A percentile compares a stretch with the other conserved stretches of the same genome.
Conservation (phyloP, 2,113 vertebrate genomes). For the Mormyrus iriodes region DNA sequence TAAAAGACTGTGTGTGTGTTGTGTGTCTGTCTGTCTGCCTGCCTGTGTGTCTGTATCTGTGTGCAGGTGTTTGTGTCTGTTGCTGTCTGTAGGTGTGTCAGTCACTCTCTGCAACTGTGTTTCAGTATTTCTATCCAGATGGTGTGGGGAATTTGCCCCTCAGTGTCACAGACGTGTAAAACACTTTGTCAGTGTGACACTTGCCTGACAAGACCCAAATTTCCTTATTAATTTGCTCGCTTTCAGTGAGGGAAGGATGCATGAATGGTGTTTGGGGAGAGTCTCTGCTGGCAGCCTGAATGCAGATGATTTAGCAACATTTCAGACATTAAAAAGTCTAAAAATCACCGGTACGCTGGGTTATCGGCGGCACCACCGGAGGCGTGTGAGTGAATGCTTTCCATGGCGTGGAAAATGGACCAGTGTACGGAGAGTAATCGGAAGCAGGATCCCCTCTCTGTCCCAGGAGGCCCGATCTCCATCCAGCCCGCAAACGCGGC, state of each 20-base stretch:
- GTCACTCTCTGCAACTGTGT: not conserved
- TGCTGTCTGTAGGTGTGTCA: not conserved
- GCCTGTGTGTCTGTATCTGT: not conserved
- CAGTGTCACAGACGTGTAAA: not conserved
- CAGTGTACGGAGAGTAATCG: conserved; percentile 44
- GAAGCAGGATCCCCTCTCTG: conserved; percentile 36
- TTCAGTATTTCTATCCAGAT: not conserved
- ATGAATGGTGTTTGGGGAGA: not conserved
- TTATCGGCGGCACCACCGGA: conserved; percentile 49
- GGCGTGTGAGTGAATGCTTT: conserved; percentile 55
- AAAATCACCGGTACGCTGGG: conserved; percentile 37
- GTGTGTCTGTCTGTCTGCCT: no score
- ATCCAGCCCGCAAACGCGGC: conserved; percentile 22
- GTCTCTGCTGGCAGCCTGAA: not conserved
- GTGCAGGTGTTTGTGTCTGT: not conserved
- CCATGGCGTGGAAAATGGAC: conserved; percentile 51
- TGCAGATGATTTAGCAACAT: conserved; percentile 3
- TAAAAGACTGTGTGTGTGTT: not conserved
- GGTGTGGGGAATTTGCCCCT: not conserved
- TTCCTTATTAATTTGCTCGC: not conserved
- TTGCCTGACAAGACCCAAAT: not conserved
- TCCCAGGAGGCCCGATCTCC: conserved; percentile 36
- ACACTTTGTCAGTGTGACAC: not conserved
- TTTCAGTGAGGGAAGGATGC: not conserved
- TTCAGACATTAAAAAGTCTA: not conserved